phyloP scores from a whole-genome alignment of 2,113 vertebrate species.

The Bufo bufo region DNA sequence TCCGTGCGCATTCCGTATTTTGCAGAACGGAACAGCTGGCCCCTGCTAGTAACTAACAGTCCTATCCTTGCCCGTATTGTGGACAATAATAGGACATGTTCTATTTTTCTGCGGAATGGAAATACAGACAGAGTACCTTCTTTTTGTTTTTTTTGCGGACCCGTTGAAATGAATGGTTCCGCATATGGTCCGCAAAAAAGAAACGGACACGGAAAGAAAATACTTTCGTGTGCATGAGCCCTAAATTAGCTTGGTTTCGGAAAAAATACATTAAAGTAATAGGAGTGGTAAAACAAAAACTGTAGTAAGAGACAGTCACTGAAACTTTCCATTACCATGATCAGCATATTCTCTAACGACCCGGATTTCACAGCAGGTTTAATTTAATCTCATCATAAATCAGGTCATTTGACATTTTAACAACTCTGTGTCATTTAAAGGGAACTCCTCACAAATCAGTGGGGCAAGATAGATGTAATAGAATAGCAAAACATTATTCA shows the following conservation, averaged over 20 bases:
- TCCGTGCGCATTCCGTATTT: too few relatives aligned
- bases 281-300: neutral
- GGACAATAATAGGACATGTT: too few relatives aligned
- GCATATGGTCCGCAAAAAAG: too few relatives aligned
- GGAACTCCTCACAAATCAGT: neutral
- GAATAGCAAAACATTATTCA: neutral
- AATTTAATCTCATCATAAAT: constrained; percentile 8
- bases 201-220: too few relatives aligned
- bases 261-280: neutral
- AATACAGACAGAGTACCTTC: too few relatives aligned
- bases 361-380: neutral
- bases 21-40: too few relatives aligned
- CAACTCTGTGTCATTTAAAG: neutral
- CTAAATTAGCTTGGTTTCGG: neutral
- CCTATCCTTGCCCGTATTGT: too few relatives aligned
- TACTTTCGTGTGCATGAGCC: too few relatives aligned
- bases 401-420: constrained; percentile 1
- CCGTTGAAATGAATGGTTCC: too few relatives aligned
- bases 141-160: too few relatives aligned
- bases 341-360: neutral
- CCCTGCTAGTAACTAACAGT: too few relatives aligned
- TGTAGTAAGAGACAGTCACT: neutral
- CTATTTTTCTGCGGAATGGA: too few relatives aligned
- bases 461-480: neutral
- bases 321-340: neutral